Percentiles rank a stretch among this genome's conserved stretches.
Evolutionary conservation across 2,888 invertebrate genomes (phyloP).

Genomic region (Eilema depressum): DNA sequence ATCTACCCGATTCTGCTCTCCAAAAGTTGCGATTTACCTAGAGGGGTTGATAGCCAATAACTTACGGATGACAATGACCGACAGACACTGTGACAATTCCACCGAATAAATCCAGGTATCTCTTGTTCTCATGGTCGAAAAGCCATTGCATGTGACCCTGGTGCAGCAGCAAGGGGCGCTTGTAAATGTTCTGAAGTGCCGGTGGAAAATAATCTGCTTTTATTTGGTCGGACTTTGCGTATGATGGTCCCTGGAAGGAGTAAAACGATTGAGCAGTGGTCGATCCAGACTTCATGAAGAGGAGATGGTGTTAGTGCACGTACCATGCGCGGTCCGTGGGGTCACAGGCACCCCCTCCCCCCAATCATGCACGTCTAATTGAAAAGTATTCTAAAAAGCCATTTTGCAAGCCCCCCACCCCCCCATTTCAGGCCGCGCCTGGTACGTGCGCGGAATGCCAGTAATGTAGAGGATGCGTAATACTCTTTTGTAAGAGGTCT

Average conservation of each 20-base stretch:
- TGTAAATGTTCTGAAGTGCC: slow-evolving; percentile 91
- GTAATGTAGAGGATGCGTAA: background rate
- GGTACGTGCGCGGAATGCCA: too few species aligned
- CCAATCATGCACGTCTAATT: too few species aligned
- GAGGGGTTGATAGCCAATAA: slow-evolving; percentile 53
- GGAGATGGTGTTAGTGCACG: too few species aligned
- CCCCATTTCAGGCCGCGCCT: too few species aligned
- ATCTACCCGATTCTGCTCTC: too few species aligned
- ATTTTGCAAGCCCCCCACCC: too few species aligned
- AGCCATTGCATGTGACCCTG: slow-evolving; percentile 97
- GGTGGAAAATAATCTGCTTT: slow-evolving; percentile 90
- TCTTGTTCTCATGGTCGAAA: slow-evolving; percentile 93
- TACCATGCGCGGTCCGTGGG: too few species aligned
- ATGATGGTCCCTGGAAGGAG: slow-evolving; percentile 86
- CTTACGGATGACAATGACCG: slow-evolving; percentile 99
- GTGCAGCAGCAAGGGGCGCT: slow-evolving; percentile 93
- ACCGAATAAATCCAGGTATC: slow-evolving; percentile 98
- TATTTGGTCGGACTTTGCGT: slow-evolving; percentile 86
- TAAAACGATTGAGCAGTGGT: background rate
- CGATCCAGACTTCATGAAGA: too few species aligned
- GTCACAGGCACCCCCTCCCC: too few species aligned
- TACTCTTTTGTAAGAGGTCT: too few species aligned
- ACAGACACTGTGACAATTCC: slow-evolving; percentile 99
- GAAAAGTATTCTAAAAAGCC: too few species aligned
- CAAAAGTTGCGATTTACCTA: too few species aligned